Base-by-base conservation (phyloP, 2,797 vertebrate genomes). In the Coluber constrictor region DNA sequence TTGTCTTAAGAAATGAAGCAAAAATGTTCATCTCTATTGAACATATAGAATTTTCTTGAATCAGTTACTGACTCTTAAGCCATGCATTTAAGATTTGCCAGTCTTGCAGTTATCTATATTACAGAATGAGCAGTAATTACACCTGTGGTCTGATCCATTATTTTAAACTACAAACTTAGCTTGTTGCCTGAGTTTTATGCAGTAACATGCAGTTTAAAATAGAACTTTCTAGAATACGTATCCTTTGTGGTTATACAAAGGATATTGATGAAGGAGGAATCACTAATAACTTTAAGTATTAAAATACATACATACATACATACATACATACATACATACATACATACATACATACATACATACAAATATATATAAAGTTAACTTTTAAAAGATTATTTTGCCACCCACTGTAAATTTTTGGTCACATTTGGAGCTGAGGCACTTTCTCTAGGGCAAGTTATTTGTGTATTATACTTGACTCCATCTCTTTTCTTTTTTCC, bases 391-490 rank as follows among this genome's bases (percentile, higher is more conserved):
- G 0, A 25, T 83, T 12, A 83, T 83, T 47, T 43, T 43, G 74
- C 37, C 9, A 83, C 9, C 37, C 74, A 11, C 10, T 47, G 37
- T 23, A 54, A 90, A 90, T 88, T 90, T 89, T 90, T 86, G 56
- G 87, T 83, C 60, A 90, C 32, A 11, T 54, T 93, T 94, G 56
- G 9, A 90, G 93, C 32, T 90, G 47, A 66, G 94, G 4, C 59
- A 94, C 16, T 47, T 70, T 55, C 86, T 79, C 56, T 25, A 15
- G 86, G 47, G 86, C 37, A 70, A 43, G 51, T 70, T 93, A 55
- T 90, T 94, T 61, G 55, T 92, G 94, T 18, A 90, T 88, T 92
- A 61, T 95, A 93, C 83, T 93, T 94, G 90, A 90, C 63, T 55
- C 47, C 13, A 60, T 66, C 32, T 57, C 92, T 91, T 13, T 59